A percentile compares a stretch with the other conserved stretches of the same genome.
Evolutionary conservation across 2,113 vertebrate genomes (phyloP).

Genomic region (Gorsachius goisagi): DNA sequence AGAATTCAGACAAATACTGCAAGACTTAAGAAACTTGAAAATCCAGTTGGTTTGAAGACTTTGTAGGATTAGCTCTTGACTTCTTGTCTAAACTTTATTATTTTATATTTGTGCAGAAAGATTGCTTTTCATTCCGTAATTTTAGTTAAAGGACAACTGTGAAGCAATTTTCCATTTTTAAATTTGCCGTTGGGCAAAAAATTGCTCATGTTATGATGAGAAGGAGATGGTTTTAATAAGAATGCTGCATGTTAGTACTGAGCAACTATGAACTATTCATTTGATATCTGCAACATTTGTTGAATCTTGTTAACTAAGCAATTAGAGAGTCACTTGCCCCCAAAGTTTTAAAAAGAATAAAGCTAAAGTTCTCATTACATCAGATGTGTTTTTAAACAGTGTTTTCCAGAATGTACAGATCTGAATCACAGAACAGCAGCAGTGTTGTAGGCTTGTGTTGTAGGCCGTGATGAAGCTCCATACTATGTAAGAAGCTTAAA

Average conservation of each 20-base stretch:
- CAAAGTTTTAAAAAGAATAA: neutral
- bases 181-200: neutral
- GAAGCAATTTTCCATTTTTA: neutral
- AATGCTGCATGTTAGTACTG: neutral
- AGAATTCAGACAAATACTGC: neutral
- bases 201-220: neutral
- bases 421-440: neutral
- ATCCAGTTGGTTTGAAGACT: neutral
- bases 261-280: neutral
- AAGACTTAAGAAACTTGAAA: neutral
- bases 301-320: neutral
- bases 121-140: neutral
- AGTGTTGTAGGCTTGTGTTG: neutral
- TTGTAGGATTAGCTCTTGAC: neutral
- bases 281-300: neutral
- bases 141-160: neutral
- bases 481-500: neutral
- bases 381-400: neutral
- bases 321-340: neutral
- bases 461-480: neutral
- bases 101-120: neutral
- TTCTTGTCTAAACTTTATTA: neutral
- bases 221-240: neutral
- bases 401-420: neutral
- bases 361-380: neutral